Evolutionary conservation across 1,140 invertebrate species (phyloP).

Genomic region (Zaprionus ornatus): DNA sequence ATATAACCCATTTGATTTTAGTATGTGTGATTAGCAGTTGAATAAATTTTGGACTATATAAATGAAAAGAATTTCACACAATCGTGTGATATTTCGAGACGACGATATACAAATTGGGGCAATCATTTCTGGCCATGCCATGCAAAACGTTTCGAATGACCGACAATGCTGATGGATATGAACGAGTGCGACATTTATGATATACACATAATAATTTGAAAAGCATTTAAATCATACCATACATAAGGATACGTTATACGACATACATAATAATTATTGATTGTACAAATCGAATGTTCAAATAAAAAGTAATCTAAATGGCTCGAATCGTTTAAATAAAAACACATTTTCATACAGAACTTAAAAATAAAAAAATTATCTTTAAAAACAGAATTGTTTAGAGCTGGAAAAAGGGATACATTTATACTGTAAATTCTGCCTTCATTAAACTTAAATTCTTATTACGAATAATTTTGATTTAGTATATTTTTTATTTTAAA

Average conservation of each 20-base stretch:
- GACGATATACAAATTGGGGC: constrained; percentile 1
- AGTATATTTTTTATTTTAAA: too few relatives aligned
- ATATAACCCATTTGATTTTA: constrained; percentile 20
- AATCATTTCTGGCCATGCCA: constrained; percentile 42
- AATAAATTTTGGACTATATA: neutral
- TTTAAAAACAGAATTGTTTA: neutral
- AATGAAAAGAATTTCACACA: constrained; percentile 11
- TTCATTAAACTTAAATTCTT: neutral
- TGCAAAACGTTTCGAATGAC: constrained; percentile 22
- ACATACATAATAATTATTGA: neutral
- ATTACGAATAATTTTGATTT: too few relatives aligned
- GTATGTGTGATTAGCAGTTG: constrained; percentile 27
- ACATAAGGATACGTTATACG: neutral
- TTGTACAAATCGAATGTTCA: neutral
- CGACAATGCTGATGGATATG: constrained; percentile 6
- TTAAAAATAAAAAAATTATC: neutral
- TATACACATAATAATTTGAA: neutral
- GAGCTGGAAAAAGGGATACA: constrained; percentile 6
- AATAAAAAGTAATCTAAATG: constrained; percentile 1
- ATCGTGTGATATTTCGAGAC: neutral
- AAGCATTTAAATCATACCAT: neutral
- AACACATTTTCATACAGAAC: neutral
- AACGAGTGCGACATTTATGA: constrained; percentile 13
- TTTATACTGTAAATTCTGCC: neutral
- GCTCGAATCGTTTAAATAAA: neutral